Evolutionary conservation across 2,888 invertebrate species (phyloP), one percentile per base, ranked within the genome.

Genomic region (Portevinia maculata): DNA sequence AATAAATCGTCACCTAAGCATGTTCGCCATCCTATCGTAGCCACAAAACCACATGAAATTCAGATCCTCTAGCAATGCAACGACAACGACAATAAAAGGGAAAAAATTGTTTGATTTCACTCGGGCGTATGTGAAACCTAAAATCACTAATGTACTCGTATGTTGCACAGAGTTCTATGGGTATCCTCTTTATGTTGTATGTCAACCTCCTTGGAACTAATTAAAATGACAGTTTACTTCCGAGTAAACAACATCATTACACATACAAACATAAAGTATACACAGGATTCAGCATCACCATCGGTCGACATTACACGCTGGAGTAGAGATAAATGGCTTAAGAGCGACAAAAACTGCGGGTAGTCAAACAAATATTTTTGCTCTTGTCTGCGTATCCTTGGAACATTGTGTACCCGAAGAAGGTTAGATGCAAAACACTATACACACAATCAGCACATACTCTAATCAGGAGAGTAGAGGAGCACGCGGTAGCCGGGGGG

Each of bases 361-460:
- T 60, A 81, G 70, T 81, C 81, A 76, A 81, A 81, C 81, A 81
- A 81, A 81, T 81, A 83, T 78, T 78, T 81, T 55, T 83, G 65
- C 83, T 83, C 83, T 83, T 67, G 83, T 78, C 78, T 73, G 65
- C 55, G 78, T 83, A 83, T 78, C 83, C 83, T 83, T 83, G 83
- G 78, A 83, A 83, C 67, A 67, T 37, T 78, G 78, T 83, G 83
- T 83, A 83, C 73, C 59, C 78, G 48, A 67, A 78, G 83, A 83
- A 83, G 83, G 83, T 83, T 83, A 83, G 78, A 83, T 83, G 67
- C 65, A 60, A 50, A 64, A 44, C 44, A 34, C 34, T 24, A 46
- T 41, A 48, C 17, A 60, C 17, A 69, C 34, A 53, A n/a, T 15
- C n/a, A 24, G 53, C 48, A 76, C 64, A 64, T 15, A 53, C 34